These are phyloP conservation scores for Trichonephila clavata DNA, from an alignment of 1,140 invertebrate species.

Conservation along the genomic window DNA sequence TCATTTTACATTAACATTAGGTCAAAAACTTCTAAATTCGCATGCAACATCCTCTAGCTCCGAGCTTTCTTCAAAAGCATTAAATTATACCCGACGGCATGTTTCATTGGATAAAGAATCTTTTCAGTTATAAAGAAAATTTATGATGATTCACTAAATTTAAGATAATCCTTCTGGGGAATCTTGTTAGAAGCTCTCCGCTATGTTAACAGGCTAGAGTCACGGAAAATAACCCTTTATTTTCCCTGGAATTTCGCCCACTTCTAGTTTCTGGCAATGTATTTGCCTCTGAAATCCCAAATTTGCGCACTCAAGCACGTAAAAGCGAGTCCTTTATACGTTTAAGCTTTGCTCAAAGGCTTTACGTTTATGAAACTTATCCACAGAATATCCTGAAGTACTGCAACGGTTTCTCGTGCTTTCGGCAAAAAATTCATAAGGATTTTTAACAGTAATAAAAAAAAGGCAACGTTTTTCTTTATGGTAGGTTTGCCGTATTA, in stretches of 20 bases:
- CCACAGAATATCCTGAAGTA: neutral
- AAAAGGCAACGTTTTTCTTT: neutral
- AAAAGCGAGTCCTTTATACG: neutral
- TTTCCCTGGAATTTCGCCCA: neutral
- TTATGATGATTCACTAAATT: neutral
- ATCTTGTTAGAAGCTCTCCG: neutral
- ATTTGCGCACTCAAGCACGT: neutral
- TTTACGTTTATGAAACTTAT: neutral
- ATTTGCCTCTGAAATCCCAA: neutral
- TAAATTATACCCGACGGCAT: neutral
- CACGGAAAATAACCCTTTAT: neutral
- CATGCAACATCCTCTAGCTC: too few relatives aligned
- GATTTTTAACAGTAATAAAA: too few relatives aligned
- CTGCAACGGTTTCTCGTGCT: neutral
- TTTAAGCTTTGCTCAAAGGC: neutral
- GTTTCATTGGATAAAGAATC: neutral
- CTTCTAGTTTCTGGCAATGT: neutral
- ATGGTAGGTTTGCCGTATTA: neutral
- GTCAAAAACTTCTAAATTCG: too few relatives aligned
- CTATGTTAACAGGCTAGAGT: neutral
- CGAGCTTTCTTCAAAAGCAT: neutral
- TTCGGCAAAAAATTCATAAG: neutral
- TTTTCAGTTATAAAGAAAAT: neutral
- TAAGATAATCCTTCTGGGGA: neutral
- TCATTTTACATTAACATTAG: too few relatives aligned